phyloP scores from a whole-genome alignment of 2,797 vertebrate species.

The Parotocinclus haroldoi region DNA sequence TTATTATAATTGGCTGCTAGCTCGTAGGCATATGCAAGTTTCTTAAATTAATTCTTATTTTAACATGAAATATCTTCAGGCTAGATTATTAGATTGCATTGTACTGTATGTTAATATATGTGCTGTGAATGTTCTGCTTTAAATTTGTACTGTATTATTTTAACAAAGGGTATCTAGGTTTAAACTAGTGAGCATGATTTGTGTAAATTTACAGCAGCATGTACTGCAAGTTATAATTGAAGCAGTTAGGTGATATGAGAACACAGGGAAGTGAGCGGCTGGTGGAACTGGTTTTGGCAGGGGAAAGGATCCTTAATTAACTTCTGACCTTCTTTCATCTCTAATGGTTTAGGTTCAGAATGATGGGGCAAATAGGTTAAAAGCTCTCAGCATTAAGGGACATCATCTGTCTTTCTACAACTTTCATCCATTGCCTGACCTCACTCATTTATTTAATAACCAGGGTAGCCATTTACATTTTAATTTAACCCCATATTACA shows the following conservation, averaged over 20 bases:
- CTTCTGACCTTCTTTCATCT: constrained; percentile 60
- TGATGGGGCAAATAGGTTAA: constrained; percentile 46
- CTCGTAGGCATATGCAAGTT: too few relatives aligned
- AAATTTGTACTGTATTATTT: too few relatives aligned
- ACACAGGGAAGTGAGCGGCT: constrained; percentile 48
- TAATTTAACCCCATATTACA: constrained; percentile 3
- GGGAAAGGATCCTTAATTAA: constrained; percentile 67
- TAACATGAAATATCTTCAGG: too few relatives aligned
- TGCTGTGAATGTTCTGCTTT: too few relatives aligned
- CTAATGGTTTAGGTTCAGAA: constrained; percentile 46
- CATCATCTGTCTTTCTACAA: constrained; percentile 26
- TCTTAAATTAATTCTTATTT: too few relatives aligned
- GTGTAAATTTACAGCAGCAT: neutral
- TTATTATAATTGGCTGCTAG: too few relatives aligned
- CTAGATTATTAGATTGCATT: too few relatives aligned
- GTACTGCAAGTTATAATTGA: constrained; percentile 51
- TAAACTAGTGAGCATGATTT: too few relatives aligned
- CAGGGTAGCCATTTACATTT: constrained; percentile 9
- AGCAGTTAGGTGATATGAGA: constrained; percentile 64
- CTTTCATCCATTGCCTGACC: constrained; percentile 35
- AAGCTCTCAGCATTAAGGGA: constrained; percentile 40
- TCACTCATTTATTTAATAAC: constrained; percentile 21
- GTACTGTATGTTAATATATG: too few relatives aligned
- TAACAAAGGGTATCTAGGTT: too few relatives aligned
- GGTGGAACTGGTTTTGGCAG: constrained; percentile 59